Base-by-base conservation (phyloP, 2,797 vertebrate species). In the Xyrichtys novacula region DNA sequence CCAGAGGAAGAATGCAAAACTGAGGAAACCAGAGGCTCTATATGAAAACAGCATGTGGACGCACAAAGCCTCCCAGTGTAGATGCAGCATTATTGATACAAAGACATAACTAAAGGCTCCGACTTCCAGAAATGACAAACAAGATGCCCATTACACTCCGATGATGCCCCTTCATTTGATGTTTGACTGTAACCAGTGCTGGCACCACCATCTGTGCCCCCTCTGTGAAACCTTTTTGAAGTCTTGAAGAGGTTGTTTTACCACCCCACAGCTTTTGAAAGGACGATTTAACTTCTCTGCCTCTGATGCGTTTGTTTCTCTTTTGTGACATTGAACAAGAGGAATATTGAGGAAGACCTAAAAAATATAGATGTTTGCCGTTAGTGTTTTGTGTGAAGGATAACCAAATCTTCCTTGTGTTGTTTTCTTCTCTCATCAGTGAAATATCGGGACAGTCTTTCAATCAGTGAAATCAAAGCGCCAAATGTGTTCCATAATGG, bases 401-500 rank as follows among this genome's bases (percentile, higher is more conserved):
- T 74, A 75, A 80, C 57, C 4, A n/a, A 0, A 15, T 23, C 5
- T 55, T 42, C n/a, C 23, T 42, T 11, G 46, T 53, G 20, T 40
- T 67, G 1, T 60, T 65, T 52, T 59, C 64, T 43, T 74, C 55
- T 79, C 76, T 60, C 72, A 48, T 20, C 71, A 80, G 83, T 54
- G 71, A 81, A 46, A 59, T 48, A 84, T 62, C 48, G 68, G 85
- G 80, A 84, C 75, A 65, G 60, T 82, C 74, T 74, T 71, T 77
- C 81, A 78, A 78, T 90, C 88, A 70, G 72, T 38, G 63, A 68
- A 75, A 89, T 85, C 85, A 81, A 91, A 89, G 77, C 52, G 5
- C 43, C 16, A 14, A 78, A 67, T 57, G 78, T 65, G 62, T 87
- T 89, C 88, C 32, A 81, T 86, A 84, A 98, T 98, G 98, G 94